Base-by-base conservation (phyloP, 2,797 vertebrate genomes). In the Sebastes iracundus region DNA sequence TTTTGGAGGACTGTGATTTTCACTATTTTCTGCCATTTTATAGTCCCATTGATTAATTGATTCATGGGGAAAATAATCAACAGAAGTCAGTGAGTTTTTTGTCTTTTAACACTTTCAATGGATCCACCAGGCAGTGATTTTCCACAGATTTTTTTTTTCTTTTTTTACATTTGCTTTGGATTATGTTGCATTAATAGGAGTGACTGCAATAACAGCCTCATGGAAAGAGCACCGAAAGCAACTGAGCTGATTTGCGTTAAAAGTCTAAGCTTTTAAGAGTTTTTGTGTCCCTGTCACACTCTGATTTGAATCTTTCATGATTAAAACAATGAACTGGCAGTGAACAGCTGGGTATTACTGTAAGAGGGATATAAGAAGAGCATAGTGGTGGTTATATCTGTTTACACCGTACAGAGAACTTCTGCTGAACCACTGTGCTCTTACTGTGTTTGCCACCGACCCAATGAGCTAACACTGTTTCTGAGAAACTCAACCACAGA, bases 401-500 rank as follows among this genome's bases (percentile, higher is more conserved):
- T 88, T 88, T 85, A 86, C 76, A 81, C 77, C 35, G n/a, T 85
- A 52, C 58, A 67, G 53, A 80, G 72, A 68, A 81, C 61, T 16
- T 18, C 16, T 2, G 42, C 33, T 14, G 38, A 84, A 64, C 56
- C 65, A 11, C 46, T 72, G 58, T 62, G 59, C 79, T 5, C 33
- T 63, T 58, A 23, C 71, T 82, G n/a, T 66, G 59, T 80, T 86
- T 82, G 73, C 79, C 20, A 28, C 62, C 13, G 2, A 78, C 79
- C 84, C 33, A 75, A 79, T 52, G 75, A 82, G 65, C 46, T n/a
- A 55, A 86, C 81, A 25, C 72, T 16, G 75, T 78, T 82, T 88
- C 84, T 93, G 82, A 90, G 87, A 90, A 89, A 72, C 74, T 46
- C 62, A 14, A 83, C 91, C 87, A 28, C 90, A 87, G 79, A 63